Conservation (phyloP, 1,140 invertebrate species). For the Nasonia vitripennis region DNA sequence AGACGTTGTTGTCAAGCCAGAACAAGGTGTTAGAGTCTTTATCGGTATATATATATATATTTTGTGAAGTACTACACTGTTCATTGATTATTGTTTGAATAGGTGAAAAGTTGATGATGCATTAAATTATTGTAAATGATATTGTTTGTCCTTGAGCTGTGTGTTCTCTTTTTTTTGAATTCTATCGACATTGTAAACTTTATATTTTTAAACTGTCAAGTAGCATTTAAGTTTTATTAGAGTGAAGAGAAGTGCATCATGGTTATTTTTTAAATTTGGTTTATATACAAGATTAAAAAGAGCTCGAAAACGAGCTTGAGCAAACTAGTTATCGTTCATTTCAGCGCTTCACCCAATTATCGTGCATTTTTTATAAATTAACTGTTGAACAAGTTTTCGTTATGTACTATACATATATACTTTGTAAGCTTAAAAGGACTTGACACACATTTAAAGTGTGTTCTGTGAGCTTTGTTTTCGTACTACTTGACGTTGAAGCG, state of each 20-base stretch:
- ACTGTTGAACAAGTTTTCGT: too few species aligned
- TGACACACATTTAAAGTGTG: too few species aligned
- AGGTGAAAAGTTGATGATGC: conserved; percentile 27
- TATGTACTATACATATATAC: too few species aligned
- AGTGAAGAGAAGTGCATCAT: background rate
- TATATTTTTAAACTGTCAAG: background rate
- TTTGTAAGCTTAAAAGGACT: too few species aligned
- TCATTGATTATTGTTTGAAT: conserved; percentile 42
- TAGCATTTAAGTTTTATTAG: conserved; percentile 39
- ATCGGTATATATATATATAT: conserved; percentile 24
- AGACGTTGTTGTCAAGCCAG: background rate
- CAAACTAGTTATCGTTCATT: background rate
- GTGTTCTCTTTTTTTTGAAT: conserved; percentile 25
- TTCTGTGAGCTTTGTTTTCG: too few species aligned
- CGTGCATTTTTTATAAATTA: too few species aligned
- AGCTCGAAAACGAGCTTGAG: background rate
- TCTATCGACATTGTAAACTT: conserved; percentile 10
- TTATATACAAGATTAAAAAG: conserved; percentile 31
- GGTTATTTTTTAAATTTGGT: conserved; percentile 4
- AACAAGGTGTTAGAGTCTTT: conserved; percentile 33
- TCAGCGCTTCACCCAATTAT: background rate
- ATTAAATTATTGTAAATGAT: conserved; percentile 51
- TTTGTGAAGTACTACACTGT: conserved; percentile 45
- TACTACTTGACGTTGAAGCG: too few species aligned
- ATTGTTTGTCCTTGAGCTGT: conserved; percentile 29